phyloP scores from a whole-genome alignment of 2,113 vertebrate species.

The Pseudonaja textilis region DNA sequence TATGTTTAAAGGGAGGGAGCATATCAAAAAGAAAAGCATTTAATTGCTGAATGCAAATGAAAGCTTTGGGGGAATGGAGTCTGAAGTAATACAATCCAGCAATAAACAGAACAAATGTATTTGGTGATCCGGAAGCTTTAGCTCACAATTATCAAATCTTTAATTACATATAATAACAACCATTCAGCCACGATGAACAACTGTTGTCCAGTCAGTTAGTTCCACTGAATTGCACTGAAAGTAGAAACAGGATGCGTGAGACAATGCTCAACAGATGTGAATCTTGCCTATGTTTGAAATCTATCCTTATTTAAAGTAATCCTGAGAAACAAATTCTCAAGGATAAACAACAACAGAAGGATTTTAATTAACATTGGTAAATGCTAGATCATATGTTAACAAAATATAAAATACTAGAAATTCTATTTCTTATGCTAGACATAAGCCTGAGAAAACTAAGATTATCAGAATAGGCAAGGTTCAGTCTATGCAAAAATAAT shows the following conservation, averaged over 20 bases:
- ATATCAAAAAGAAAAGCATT: neutral
- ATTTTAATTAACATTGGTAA: conserved; percentile 41
- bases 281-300: conserved; percentile 55
- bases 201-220: conserved; percentile 58
- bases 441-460: conserved; percentile 26
- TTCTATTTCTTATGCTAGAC: conserved; percentile 12
- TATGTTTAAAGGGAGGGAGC: neutral
- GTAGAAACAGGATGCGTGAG: conserved; percentile 53
- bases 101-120: neutral
- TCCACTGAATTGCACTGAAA: conserved; percentile 59
- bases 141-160: conserved; percentile 36
- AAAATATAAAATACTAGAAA: conserved; percentile 38
- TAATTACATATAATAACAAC: conserved; percentile 52
- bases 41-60: neutral
- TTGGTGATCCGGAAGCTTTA: conserved; percentile 8
- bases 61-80: neutral
- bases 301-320: conserved; percentile 54
- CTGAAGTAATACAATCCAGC: neutral
- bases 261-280: conserved; percentile 51
- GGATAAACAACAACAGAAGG: conserved; percentile 27
- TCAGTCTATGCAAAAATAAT: neutral
- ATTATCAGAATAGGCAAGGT: neutral
- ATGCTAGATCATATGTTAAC: conserved; percentile 48
- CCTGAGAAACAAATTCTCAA: conserved; percentile 33
- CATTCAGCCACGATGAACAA: conserved; percentile 45